Percentiles rank a stretch among this genome's conserved stretches.
phyloP scores from a whole-genome alignment of 2,888 invertebrate species.

The Brenthis hecate region DNA sequence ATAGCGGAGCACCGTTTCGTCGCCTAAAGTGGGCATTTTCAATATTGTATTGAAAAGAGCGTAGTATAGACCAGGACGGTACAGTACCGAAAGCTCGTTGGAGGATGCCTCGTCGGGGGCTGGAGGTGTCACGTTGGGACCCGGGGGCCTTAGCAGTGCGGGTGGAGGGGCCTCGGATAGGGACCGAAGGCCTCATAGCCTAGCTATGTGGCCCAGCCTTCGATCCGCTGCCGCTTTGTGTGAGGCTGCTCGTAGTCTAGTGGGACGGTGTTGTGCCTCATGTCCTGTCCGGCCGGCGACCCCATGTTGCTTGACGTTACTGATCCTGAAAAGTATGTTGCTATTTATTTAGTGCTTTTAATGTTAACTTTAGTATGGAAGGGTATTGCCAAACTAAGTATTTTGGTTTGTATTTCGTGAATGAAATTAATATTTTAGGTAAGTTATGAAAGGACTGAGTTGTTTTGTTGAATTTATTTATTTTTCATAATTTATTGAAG shows the following conservation, averaged over 20 bases:
- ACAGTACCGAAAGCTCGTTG: slow-evolving; percentile 61
- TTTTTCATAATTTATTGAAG: no score
- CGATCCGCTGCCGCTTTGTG: slow-evolving; percentile 93
- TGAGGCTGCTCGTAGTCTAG: slow-evolving; percentile 83
- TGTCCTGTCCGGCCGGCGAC: slow-evolving; percentile 85
- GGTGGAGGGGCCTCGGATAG: slow-evolving; percentile 77
- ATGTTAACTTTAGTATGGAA: slow-evolving; percentile 25
- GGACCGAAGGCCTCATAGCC: slow-evolving; percentile 77
- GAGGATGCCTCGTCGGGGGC: slow-evolving; percentile 45
- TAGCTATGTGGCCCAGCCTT: slow-evolving; percentile 95
- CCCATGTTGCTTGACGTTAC: slow-evolving; percentile 92
- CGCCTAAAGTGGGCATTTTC: slow-evolving; percentile 44
- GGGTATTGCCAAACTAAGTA: slow-evolving; percentile 1
- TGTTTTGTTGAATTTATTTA: no score
- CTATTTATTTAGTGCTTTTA: slow-evolving; percentile 6
- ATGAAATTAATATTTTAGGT: not conserved
- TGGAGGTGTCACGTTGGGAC: slow-evolving; percentile 42
- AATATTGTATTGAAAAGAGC: slow-evolving; percentile 42
- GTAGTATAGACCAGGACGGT: slow-evolving; percentile 48
- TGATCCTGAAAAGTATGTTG: slow-evolving; percentile 81
- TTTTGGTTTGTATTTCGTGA: not conserved
- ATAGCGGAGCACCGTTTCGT: slow-evolving; percentile 39
- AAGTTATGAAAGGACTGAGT: no score
- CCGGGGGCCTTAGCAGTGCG: slow-evolving; percentile 69
- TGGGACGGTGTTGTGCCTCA: slow-evolving; percentile 71